phyloP scores from a whole-genome alignment of 2,113 vertebrate genomes.

The Pithys albifrons region DNA sequence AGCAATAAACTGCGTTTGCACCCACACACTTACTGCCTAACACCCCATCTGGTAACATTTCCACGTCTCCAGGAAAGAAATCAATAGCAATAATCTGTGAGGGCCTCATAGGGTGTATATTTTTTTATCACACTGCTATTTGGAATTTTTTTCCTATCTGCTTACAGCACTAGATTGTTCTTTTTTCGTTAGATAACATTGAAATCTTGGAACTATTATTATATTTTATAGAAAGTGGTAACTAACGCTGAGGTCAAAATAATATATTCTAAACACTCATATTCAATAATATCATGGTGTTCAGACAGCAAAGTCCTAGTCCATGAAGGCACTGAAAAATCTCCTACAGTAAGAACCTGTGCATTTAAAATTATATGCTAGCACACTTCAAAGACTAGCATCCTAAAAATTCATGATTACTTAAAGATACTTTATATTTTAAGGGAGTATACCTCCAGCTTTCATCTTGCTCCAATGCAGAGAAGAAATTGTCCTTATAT shows the following conservation, averaged over 20 bases:
- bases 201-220: slow-evolving; percentile 61
- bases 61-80: slow-evolving; percentile 94
- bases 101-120: slow-evolving; percentile 81
- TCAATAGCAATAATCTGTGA: slow-evolving; percentile 98
- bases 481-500: slow-evolving; percentile 56
- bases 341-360: neutral
- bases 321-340: slow-evolving; percentile 19
- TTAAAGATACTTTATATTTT: slow-evolving; percentile 42
- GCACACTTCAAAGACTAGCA: slow-evolving; percentile 44
- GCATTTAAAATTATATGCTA: slow-evolving; percentile 49
- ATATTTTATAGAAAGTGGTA: slow-evolving; percentile 46
- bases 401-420: slow-evolving; percentile 33
- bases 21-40: slow-evolving; percentile 88
- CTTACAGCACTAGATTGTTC: slow-evolving; percentile 70
- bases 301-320: neutral
- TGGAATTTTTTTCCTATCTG: slow-evolving; percentile 72
- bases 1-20: slow-evolving; percentile 83
- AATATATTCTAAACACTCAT: slow-evolving; percentile 40
- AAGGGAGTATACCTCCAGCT: slow-evolving; percentile 34
- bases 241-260: slow-evolving; percentile 25
- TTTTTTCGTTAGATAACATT: slow-evolving; percentile 65
- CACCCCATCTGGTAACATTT: slow-evolving; percentile 97
- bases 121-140: slow-evolving; percentile 78
- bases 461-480: slow-evolving; percentile 16
- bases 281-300: neutral